Percentiles rank a stretch among this genome's conserved stretches.
Conservation (phyloP, 53 echinoderm and acorn worm species). For the Holothuria leucospilota region DNA sequence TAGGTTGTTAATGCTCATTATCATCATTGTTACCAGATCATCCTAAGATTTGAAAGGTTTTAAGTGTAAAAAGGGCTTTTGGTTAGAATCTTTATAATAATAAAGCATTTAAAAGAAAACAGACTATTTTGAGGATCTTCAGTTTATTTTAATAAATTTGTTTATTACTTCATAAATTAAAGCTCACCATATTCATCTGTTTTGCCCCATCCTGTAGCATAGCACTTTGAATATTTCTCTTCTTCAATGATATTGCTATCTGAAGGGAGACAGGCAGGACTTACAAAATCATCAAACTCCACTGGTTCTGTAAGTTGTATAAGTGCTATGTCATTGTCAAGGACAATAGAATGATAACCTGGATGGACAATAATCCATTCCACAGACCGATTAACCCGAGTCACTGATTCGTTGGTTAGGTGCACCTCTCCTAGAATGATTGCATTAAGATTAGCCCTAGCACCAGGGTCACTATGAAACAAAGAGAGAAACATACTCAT, state of each 20-base stretch:
- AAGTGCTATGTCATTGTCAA: constrained; percentile 59
- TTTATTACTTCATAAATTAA: no score
- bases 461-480: constrained; percentile 10
- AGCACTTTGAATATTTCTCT: constrained; percentile 42
- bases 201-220: constrained; percentile 59
- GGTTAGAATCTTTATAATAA: no score
- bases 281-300: constrained; percentile 7
- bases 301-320: constrained; percentile 58
- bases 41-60: no score
- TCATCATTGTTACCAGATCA: no score
- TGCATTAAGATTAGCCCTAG: constrained; percentile 31
- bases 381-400: constrained; percentile 4
- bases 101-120: no score
- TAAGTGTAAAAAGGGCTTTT: no score
- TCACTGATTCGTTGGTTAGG: constrained; percentile 9
- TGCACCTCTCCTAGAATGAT: constrained; percentile 48
- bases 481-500: background rate
- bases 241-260: background rate
- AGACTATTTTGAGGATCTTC: no score
- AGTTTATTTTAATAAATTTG: no score
- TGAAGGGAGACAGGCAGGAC: constrained; percentile 51
- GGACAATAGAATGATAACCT: constrained; percentile 1
- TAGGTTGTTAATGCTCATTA: no score
- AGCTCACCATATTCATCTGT: constrained; percentile 8
- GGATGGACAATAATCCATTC: constrained; percentile 57